phyloP scores from a whole-genome alignment of 30 jellyfish, hydroid and myxozoan species.

The Chrysaora quinquecirrha region DNA sequence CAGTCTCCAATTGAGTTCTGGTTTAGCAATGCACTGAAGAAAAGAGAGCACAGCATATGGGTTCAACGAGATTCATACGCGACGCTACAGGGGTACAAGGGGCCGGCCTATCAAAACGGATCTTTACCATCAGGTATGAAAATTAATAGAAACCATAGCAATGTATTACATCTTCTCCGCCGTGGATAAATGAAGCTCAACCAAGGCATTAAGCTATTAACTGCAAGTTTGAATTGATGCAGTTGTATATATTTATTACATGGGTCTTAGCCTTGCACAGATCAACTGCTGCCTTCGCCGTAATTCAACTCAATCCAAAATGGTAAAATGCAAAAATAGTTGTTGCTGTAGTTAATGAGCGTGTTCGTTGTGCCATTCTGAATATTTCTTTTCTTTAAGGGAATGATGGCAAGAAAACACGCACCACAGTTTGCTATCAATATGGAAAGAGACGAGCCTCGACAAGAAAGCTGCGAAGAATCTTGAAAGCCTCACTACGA shows the following conservation, averaged over 20 bases:
- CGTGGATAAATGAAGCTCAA: too few species aligned
- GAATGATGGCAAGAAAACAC: slow-evolving; percentile 48
- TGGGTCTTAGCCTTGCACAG: too few species aligned
- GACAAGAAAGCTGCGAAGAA: slow-evolving; percentile 8
- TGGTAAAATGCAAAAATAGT: too few species aligned
- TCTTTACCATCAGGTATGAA: slow-evolving; percentile 56
- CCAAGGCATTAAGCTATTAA: too few species aligned
- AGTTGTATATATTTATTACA: too few species aligned
- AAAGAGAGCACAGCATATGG: slow-evolving; percentile 76
- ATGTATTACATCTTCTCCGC: neutral
- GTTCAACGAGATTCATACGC: slow-evolving; percentile 88
- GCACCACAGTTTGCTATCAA: slow-evolving; percentile 84
- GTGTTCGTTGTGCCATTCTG: too few species aligned
- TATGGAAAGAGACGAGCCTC: slow-evolving; percentile 66
- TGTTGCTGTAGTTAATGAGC: too few species aligned
- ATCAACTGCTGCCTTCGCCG: too few species aligned
- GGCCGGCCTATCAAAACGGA: slow-evolving; percentile 60
- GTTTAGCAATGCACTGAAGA: slow-evolving; percentile 63
- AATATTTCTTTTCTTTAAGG: too few species aligned
- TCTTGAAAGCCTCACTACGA: slow-evolving; percentile 30
- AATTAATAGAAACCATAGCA: neutral
- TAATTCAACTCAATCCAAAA: too few species aligned
- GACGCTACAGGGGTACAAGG: slow-evolving; percentile 58
- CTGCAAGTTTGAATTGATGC: too few species aligned
- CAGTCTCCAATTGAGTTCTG: slow-evolving; percentile 77